A percentile compares a stretch with the other conserved stretches of the same genome.
Evolutionary conservation across 1,140 invertebrate genomes (phyloP).

Genomic region (Temnothorax longispinosus): DNA sequence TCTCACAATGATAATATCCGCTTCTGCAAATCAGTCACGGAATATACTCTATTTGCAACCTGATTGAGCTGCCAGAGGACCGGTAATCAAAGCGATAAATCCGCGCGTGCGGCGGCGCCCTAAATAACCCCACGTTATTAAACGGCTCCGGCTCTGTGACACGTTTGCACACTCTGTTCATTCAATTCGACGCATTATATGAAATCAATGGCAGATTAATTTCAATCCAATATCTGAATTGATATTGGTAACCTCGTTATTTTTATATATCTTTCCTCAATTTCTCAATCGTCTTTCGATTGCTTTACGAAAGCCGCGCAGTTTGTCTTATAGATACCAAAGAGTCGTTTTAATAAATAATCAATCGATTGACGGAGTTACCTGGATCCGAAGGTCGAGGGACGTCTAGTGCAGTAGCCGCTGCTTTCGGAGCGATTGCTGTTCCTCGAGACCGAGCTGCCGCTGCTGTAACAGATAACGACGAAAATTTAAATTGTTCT

Average conservation of each 20-base stretch:
- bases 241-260: too few relatives aligned
- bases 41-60: constrained; percentile 7
- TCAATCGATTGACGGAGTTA: constrained; percentile 73
- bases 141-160: neutral
- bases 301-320: neutral
- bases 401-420: constrained; percentile 89
- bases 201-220: neutral
- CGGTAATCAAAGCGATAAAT: constrained; percentile 5
- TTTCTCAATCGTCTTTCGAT: neutral
- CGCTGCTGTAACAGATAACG: constrained; percentile 86
- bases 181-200: neutral
- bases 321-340: neutral
- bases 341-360: neutral
- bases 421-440: constrained; percentile 92
- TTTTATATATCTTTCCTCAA: neutral
- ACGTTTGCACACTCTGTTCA: constrained; percentile 1
- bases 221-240: neutral
- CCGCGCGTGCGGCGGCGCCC: neutral
- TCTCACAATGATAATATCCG: neutral
- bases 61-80: too few relatives aligned
- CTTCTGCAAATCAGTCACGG: neutral
- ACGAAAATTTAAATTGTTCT: neutral
- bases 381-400: constrained; percentile 87
- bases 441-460: constrained; percentile 91
- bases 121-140: neutral